A percentile compares a stretch with the other conserved stretches of the same genome.
Evolutionary conservation across 1,140 invertebrate genomes (phyloP).

Genomic region (Oscheius sp.): DNA sequence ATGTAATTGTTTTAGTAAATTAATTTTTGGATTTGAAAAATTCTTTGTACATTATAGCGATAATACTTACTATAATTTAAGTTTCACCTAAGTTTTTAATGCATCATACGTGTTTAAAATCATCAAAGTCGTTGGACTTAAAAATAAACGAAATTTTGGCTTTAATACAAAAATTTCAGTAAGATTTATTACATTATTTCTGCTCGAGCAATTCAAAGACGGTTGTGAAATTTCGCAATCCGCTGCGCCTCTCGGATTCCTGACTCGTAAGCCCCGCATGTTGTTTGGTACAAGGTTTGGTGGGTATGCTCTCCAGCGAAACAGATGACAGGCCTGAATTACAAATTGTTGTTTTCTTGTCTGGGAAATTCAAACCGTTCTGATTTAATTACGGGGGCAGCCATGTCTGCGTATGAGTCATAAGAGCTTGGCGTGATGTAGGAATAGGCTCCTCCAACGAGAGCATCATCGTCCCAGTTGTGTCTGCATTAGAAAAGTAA

Average conservation of each 20-base stretch:
- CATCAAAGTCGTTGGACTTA: no score
- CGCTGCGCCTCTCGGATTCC: conserved; percentile 27
- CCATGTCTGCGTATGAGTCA: not conserved
- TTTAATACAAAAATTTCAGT: no score
- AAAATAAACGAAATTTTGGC: no score
- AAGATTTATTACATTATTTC: no score
- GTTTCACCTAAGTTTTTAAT: no score
- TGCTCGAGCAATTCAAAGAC: no score
- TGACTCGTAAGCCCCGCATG: conserved; percentile 31
- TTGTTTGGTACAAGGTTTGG: conserved; percentile 37
- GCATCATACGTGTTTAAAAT: no score
- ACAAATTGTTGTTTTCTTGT: not conserved
- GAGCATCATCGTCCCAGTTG: conserved; percentile 15
- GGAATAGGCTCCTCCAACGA: conserved; percentile 15
- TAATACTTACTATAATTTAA: no score
- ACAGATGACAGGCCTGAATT: conserved; percentile 19
- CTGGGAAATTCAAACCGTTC: not conserved
- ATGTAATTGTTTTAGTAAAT: no score
- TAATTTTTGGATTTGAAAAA: no score
- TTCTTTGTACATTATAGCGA: no score
- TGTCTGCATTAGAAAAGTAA: conserved; percentile 6
- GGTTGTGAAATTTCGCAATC: conserved; percentile 8
- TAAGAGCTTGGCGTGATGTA: conserved; percentile 9
- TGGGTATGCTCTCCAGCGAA: conserved; percentile 40
- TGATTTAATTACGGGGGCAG: conserved; percentile 1